Evolutionary conservation across 2,888 invertebrate species (phyloP), one percentile per base, ranked within the genome.

Genomic region (Eupithecia pulchellata): DNA sequence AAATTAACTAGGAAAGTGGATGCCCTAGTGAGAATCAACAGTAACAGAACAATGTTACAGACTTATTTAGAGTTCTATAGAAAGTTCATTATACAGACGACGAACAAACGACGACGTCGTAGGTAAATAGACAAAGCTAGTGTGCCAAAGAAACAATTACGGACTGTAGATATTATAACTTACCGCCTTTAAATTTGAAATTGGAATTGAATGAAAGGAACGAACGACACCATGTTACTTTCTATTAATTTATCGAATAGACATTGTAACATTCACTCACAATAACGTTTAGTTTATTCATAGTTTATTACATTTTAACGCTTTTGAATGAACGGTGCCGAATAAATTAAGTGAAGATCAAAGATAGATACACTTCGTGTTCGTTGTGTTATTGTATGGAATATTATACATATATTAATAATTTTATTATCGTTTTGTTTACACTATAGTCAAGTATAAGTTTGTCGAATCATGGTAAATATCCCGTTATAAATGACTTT

Each of bases 61-160:
- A 25, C 20, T 11, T 52, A 52, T 52, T 52, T 52, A 52, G 11
- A 52, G 2, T 52, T 52, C 25, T 25, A 25, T 4, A 52, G 20
- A 25, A 52, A 52, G 20, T 47, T 47, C 11, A 20, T 47, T 47
- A 47, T 11, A 52, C 25, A 52, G 11, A 34, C 34, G 9, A 30
- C 30, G 30, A 47, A 17, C 8, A 42, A 20, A 52, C 47, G 47
- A 52, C 42, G 42, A 42, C 8, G 42, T n/a, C 25, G 52, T 52
- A 25, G 52, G 52, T 52, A 52, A 52, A 52, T 25, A 52, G 25
- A 52, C 52, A 52, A 52, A 25, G 52, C 20, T 52, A 52, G 52
- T 52, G 57, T 57, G 57, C 57, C 57, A 57, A 57, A 57, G 27
- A 6, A 29, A 57, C 29, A 57, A 29, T 57, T n/a, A 8, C 57